Evolutionary conservation across 1,140 invertebrate species (phyloP), one percentile per base, ranked within the genome.

Genomic region (Drosophila busckii): DNA sequence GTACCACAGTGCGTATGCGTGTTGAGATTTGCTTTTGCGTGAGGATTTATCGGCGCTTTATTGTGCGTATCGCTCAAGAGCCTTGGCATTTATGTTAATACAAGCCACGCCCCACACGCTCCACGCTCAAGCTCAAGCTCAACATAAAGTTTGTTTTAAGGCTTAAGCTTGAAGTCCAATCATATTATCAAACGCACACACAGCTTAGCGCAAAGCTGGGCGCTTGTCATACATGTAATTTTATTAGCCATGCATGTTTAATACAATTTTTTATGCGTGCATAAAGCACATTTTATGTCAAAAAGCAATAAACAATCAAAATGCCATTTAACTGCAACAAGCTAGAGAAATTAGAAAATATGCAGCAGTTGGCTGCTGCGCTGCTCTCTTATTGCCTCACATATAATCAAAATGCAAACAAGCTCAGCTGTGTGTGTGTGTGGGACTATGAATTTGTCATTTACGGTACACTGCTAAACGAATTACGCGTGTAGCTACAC

Each of bases 381-480:
- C 16, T 37, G 2, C 17, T 8, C 8, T 19, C 12, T 5, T 9
- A 3, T 46, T 35, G 4, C 10, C 10, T 49, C 42, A 31, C 52
- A 53, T 70, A 69, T 75, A 65, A 76, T 76, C 62, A 66, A 76
- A 70, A 76, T 78, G 70, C 65, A 76, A 76, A 76, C 71, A 76
- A 76, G 66, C 69, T 62, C 34, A 23, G 46, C 32, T 48, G 34
- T 17, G 37, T 32, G 9, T 38, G 34, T 22, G 29, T 40, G 44
- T 19, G 68, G 31, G 64, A 73, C 75, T 75, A 82, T 82, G 75
- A 82, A 82, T 82, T 82, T 70, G 70, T 83, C 75, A 82, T 82
- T 69, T 71, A 34, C 34, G 28, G 45, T 61, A 46, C 25, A 46
- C 41, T 60, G 48, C 50, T 54, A 54, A 60, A 54, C 50, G 56